These are phyloP conservation scores for Eupithecia abbreviata DNA, from an alignment of 2,888 invertebrate species.

Conservation along the genomic window DNA sequence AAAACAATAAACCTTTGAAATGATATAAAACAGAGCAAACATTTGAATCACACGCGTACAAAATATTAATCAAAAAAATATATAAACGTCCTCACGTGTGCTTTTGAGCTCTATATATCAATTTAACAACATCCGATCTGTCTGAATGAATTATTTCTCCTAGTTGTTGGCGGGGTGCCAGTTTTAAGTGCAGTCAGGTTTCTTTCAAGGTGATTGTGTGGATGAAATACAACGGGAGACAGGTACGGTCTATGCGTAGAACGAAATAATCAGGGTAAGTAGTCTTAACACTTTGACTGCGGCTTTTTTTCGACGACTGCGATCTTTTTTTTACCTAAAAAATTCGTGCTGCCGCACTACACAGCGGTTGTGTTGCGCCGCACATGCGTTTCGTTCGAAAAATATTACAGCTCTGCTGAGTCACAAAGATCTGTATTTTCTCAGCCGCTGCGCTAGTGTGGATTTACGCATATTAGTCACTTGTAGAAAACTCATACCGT, in stretches of 20 bases:
- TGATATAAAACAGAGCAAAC: constrained; percentile 15
- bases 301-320: too few relatives aligned
- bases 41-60: constrained; percentile 25
- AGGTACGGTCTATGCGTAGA: constrained; percentile 1
- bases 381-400: too few relatives aligned
- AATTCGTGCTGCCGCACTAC: too few relatives aligned
- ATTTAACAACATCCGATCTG: constrained; percentile 45
- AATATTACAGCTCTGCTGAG: too few relatives aligned
- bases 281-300: too few relatives aligned
- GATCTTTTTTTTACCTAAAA: too few relatives aligned
- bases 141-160: constrained; percentile 38
- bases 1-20: neutral
- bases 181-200: constrained; percentile 31
- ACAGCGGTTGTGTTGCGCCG: too few relatives aligned
- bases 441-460: too few relatives aligned
- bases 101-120: constrained; percentile 39
- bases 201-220: constrained; percentile 23
- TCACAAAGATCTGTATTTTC: too few relatives aligned
- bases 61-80: constrained; percentile 34
- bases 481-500: too few relatives aligned
- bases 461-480: too few relatives aligned
- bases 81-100: constrained; percentile 27
- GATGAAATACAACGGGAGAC: neutral
- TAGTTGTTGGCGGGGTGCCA: constrained; percentile 37
- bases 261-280: neutral